Evolutionary conservation across 2,797 vertebrate genomes (phyloP).

Genomic region (Morus bassanus): DNA sequence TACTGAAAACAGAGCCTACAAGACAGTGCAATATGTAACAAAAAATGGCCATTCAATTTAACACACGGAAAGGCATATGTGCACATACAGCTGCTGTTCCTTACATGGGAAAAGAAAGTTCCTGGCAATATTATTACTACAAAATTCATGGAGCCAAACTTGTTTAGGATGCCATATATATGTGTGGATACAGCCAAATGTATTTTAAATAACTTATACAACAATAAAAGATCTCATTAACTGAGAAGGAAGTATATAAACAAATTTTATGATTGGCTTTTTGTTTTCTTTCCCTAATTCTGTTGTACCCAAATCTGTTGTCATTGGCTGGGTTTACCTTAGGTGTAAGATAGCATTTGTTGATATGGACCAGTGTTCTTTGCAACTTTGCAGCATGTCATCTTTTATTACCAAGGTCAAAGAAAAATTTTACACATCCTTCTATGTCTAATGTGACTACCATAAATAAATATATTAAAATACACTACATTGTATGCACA

Average conservation of each 20-base stretch:
- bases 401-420: not conserved
- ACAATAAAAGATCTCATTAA: not conserved
- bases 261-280: not conserved
- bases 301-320: not conserved
- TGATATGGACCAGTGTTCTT: not conserved
- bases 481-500: not conserved
- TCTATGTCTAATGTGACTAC: not conserved
- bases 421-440: conserved; percentile 5
- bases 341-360: not conserved
- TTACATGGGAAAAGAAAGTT: conserved; percentile 25
- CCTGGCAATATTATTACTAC: not conserved
- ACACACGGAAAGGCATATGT: not conserved
- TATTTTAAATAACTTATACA: not conserved
- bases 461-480: conserved; percentile 22
- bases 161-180: not conserved
- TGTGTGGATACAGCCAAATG: not conserved
- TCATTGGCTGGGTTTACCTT: not conserved
- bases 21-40: not conserved
- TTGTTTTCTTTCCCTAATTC: not conserved
- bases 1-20: not conserved
- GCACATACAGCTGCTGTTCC: not conserved
- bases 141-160: conserved; percentile 19
- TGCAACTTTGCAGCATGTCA: not conserved
- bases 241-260: not conserved
- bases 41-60: conserved; percentile 1